Evolutionary conservation across 2,797 vertebrate genomes (phyloP), one percentile per base, ranked within the genome.

Genomic region (Chaunax sp.): DNA sequence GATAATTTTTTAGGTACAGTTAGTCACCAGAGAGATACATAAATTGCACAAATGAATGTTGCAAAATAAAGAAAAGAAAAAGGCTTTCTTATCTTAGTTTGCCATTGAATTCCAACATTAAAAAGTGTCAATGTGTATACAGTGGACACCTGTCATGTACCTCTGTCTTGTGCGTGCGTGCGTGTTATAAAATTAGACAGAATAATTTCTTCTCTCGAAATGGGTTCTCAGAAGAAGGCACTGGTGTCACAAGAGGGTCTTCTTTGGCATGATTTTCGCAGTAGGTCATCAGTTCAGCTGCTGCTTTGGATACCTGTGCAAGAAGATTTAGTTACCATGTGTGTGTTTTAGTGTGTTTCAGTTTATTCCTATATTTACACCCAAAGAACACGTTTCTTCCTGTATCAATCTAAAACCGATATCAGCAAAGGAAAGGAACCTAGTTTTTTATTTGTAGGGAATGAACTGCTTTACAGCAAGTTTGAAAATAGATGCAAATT

Each of bases 231-330:
- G 93, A 91, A 16, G 93, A 92, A 25, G 90, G 82, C 1, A 92
- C 54, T 0, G 92, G 89, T 4, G 89, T 83, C 75, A 95, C 86
- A 84, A 97, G 87, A 0, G 96, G 95, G 80, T 96, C 96, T 13
- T 96, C 95, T 85, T 96, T 96, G 60, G 94, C 95, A 0, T 96
- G 94, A 16, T 90, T 66, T 80, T 96, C 96, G 77, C 96, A 97
- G 90, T 93, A 96, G 18, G 95, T 90, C 93, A 97, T 90, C 69
- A 97, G 86, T 5, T 97, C 96, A 0, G 95, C 95, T 0, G 95
- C 95, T 6, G 96, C 96, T 88, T 96, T 96, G n/a, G 96, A 96
- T 56, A 97, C 92, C 96, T 96, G 91, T 16, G 44, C n/a, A 75
- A 23, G 83, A 59, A 49, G 28, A 44, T 8, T 55, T 35, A 15